Conservation (phyloP, 2,888 invertebrate genomes). For the Himalopsyche tibetana region DNA sequence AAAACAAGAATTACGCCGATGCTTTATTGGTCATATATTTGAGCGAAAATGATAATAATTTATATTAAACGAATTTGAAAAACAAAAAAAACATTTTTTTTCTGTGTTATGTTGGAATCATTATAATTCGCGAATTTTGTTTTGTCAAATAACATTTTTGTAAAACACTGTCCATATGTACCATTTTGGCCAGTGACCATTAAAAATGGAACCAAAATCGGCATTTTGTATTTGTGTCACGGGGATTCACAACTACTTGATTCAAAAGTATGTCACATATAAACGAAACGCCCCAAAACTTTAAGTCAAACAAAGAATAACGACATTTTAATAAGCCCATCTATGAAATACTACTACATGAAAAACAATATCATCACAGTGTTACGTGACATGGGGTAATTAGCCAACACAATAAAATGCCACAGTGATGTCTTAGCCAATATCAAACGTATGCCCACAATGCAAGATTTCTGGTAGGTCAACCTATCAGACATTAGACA, state of each 20-base stretch:
- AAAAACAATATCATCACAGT: background rate
- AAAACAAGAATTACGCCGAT: too few relatives aligned
- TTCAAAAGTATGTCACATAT: background rate
- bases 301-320: constrained; percentile 3
- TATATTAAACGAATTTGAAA: too few relatives aligned
- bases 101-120: too few relatives aligned
- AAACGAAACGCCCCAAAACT: background rate
- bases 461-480: background rate
- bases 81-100: too few relatives aligned
- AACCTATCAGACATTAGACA: background rate
- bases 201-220: too few relatives aligned
- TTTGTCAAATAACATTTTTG: too few relatives aligned
- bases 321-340: constrained; percentile 13
- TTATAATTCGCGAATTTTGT: too few relatives aligned
- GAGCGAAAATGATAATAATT: too few relatives aligned
- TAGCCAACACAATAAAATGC: constrained; percentile 12
- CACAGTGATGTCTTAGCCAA: constrained; percentile 6
- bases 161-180: too few relatives aligned
- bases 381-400: background rate
- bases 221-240: background rate
- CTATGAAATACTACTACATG: background rate
- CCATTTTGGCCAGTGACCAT: too few relatives aligned
- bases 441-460: background rate
- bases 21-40: too few relatives aligned
- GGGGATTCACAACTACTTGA: background rate